These are phyloP conservation scores for Microctonus aethiopoides DNA, from an alignment of 2,888 invertebrate genomes.

Conservation along the genomic window DNA sequence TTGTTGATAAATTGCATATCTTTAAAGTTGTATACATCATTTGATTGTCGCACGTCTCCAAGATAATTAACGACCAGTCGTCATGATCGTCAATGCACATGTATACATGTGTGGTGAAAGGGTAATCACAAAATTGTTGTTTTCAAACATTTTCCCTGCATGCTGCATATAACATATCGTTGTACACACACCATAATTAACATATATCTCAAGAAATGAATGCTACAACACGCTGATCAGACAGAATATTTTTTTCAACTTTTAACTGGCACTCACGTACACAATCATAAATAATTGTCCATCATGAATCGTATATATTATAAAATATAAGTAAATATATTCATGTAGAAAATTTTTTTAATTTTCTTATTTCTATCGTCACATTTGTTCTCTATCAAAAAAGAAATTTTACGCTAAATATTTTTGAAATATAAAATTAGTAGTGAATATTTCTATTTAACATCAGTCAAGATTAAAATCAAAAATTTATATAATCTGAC, in stretches of 20 bases:
- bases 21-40: not conserved
- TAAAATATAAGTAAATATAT: not conserved
- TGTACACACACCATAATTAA: constrained; percentile 6
- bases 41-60: constrained; percentile 3
- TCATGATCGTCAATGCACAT: not conserved
- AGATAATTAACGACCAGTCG: constrained; percentile 7
- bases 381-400: not conserved
- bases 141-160: not conserved
- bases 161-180: not conserved
- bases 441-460: not conserved
- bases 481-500: not conserved
- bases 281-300: constrained; percentile 13
- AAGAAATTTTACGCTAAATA: not conserved
- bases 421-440: not conserved
- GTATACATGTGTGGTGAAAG: not conserved
- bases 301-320: not conserved
- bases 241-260: not conserved
- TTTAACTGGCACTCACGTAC: constrained; percentile 21
- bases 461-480: not conserved
- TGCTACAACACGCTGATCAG: not conserved
- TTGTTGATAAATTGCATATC: constrained; percentile 1
- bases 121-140: not conserved
- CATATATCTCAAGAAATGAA: constrained; percentile 11
- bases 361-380: not conserved
- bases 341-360: not conserved